Conservation (phyloP, 2,113 vertebrate species). For the Perognathus longimembris region DNA sequence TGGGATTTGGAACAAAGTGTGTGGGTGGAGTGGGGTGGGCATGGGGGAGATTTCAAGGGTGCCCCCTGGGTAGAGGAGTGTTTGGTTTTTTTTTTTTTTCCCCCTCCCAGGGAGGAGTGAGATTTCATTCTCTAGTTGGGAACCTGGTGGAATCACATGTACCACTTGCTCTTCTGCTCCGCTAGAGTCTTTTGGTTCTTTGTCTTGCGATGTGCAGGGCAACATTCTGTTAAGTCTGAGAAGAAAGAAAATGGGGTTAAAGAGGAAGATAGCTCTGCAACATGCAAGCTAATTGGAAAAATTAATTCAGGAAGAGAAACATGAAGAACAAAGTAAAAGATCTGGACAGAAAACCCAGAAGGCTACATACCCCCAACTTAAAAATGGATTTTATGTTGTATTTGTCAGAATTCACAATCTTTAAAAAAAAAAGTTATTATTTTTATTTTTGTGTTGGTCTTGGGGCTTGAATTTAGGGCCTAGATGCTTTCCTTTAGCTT, state of each 20-base stretch:
- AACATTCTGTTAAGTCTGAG: not conserved
- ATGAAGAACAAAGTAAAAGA: not conserved
- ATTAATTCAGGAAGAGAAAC: slow-evolving; percentile 57
- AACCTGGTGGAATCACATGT: not conserved
- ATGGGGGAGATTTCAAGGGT: not conserved
- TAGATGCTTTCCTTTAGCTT: too few species aligned
- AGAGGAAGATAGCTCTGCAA: not conserved
- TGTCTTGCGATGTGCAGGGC: not conserved
- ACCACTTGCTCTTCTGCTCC: not conserved
- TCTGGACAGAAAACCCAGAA: not conserved
- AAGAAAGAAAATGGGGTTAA: slow-evolving; percentile 49
- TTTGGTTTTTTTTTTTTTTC: not conserved
- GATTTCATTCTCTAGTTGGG: slow-evolving; percentile 25
- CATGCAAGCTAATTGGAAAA: slow-evolving; percentile 41
- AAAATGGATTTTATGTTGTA: not conserved
- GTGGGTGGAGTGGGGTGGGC: not conserved
- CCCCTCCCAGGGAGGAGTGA: too few species aligned
- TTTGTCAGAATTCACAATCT: slow-evolving; percentile 11
- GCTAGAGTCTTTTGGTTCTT: slow-evolving; percentile 34
- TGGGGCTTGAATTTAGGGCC: too few species aligned
- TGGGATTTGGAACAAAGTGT: slow-evolving; percentile 23
- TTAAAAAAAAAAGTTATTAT: too few species aligned
- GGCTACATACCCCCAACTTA: not conserved
- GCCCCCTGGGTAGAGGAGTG: not conserved
- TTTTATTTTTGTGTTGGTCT: too few species aligned